A percentile compares a stretch with the other conserved stretches of the same genome.
Evolutionary conservation across 2,888 invertebrate genomes (phyloP).

Genomic region (Sycophila texana): DNA sequence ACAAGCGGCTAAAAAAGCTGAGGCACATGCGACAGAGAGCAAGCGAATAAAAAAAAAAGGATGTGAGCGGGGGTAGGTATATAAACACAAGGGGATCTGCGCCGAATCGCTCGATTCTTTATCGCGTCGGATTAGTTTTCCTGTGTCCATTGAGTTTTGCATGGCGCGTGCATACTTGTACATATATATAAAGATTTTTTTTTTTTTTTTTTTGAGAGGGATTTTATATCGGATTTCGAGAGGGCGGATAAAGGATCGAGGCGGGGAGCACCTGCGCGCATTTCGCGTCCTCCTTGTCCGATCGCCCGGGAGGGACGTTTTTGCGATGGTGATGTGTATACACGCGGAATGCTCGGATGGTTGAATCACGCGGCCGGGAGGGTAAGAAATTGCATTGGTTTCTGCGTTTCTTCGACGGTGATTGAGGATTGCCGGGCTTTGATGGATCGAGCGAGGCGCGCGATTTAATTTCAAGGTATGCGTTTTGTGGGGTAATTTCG

Average conservation of each 20-base stretch:
- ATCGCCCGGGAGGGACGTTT: background rate
- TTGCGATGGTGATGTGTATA: too few species aligned
- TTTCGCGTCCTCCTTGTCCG: conserved; percentile 16
- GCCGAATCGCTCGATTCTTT: conserved; percentile 10
- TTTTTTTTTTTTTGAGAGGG: background rate
- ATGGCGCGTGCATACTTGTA: background rate
- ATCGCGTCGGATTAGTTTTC: background rate
- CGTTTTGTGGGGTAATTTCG: too few species aligned
- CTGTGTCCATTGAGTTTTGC: too few species aligned
- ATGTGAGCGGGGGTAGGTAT: background rate
- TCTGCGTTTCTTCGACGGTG: too few species aligned
- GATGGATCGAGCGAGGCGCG: too few species aligned
- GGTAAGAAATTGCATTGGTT: too few species aligned
- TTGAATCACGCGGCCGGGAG: too few species aligned
- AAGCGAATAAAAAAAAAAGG: background rate
- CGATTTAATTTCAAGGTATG: too few species aligned
- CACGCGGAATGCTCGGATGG: too few species aligned
- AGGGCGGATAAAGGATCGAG: conserved; percentile 33
- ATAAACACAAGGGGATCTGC: background rate
- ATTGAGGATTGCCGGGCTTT: too few species aligned
- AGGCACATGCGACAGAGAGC: background rate
- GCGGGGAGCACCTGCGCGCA: conserved; percentile 9
- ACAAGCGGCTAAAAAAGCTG: background rate
- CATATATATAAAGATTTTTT: background rate
- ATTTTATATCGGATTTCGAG: background rate